phyloP scores from a whole-genome alignment of 2,888 invertebrate genomes.

The Thysanoteuthis rhombus region DNA sequence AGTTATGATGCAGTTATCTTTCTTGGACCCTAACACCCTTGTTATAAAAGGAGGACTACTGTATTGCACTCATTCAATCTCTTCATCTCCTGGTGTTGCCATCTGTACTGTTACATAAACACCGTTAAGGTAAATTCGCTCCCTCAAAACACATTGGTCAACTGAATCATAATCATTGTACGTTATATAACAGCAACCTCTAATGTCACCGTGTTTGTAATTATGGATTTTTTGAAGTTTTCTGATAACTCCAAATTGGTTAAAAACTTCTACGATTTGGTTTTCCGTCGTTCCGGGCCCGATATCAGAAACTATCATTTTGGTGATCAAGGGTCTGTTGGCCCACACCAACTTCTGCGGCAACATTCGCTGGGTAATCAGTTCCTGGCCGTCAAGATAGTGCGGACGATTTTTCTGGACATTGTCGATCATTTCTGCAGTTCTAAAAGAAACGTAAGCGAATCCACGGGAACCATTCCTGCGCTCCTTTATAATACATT shows the following conservation, averaged over 20 bases:
- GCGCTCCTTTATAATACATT: slow-evolving; percentile 66
- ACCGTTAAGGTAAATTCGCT: background rate
- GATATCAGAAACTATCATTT: background rate
- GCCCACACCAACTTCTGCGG: background rate
- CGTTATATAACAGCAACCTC: background rate
- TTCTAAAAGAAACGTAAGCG: background rate
- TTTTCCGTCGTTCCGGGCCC: background rate
- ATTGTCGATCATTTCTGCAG: background rate
- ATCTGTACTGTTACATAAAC: background rate
- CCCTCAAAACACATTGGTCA: background rate
- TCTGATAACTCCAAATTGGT: background rate
- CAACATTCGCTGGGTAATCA: background rate
- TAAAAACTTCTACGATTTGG: background rate
- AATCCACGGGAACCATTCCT: background rate
- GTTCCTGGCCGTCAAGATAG: background rate
- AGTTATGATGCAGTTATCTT: too few relatives aligned
- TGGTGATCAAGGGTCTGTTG: background rate
- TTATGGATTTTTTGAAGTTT: too few relatives aligned
- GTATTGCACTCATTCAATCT: too few relatives aligned
- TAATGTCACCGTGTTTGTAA: too few relatives aligned
- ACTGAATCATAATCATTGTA: background rate
- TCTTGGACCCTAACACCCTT: too few relatives aligned
- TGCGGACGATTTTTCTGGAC: background rate
- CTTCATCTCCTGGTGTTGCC: background rate
- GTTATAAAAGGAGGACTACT: too few relatives aligned